These are phyloP conservation scores for Gasterosteus aculeatus DNA, from an alignment of 2,113 vertebrate genomes.

Conservation along the genomic window DNA sequence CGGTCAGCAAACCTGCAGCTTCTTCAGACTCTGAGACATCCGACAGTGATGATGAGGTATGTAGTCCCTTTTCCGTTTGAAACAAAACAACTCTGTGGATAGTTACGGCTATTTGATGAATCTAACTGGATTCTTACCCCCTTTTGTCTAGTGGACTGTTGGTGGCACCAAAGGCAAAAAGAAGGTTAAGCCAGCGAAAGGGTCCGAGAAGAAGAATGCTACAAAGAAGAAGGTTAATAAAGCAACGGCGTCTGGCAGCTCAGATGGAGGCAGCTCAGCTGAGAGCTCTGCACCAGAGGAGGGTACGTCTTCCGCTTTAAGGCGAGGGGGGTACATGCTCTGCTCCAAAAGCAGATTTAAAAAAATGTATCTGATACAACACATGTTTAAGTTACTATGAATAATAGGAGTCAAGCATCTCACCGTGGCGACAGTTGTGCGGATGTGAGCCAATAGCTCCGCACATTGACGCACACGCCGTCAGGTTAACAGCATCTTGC, in stretches of 20 bases:
- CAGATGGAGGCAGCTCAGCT: slow-evolving; percentile 93
- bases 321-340: neutral
- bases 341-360: neutral
- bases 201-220: slow-evolving; percentile 89
- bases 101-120: neutral
- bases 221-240: slow-evolving; percentile 91
- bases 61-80: neutral
- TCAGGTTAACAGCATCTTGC: neutral
- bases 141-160: slow-evolving; percentile 91
- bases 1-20: slow-evolving; percentile 92
- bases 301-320: slow-evolving; percentile 80
- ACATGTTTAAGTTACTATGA: neutral
- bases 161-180: slow-evolving; percentile 98
- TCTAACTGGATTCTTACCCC: slow-evolving; percentile 9
- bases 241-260: slow-evolving; percentile 95
- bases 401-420: neutral
- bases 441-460: neutral
- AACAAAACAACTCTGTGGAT: neutral
- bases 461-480: neutral
- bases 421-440: neutral
- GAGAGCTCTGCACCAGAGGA: slow-evolving; percentile 98
- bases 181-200: slow-evolving; percentile 92
- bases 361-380: neutral
- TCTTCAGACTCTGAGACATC: slow-evolving; percentile 97
- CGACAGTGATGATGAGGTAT: slow-evolving; percentile 96